Evolutionary conservation across 37 sponge, comb jelly and placozoan species (phyloP).

Genomic region (Ephydatia muelleri): DNA sequence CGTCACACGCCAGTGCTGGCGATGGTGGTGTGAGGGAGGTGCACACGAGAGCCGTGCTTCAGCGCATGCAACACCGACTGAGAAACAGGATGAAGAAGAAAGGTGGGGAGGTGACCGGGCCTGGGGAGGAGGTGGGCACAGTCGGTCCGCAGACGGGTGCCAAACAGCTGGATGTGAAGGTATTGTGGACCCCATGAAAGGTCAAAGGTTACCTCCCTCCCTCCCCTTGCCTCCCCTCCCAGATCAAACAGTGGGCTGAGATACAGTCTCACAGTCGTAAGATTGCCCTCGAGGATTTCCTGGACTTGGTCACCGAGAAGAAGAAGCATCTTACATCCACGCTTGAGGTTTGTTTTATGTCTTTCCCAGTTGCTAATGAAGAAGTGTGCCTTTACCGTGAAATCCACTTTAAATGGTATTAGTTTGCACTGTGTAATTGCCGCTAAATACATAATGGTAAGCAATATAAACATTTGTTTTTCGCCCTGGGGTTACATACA

Average conservation of each 20-base stretch:
- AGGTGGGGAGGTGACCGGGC: neutral
- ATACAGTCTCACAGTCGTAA: conserved; percentile 68
- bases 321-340: conserved; percentile 17
- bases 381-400: too few species aligned
- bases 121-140: neutral
- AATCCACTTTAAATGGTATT: too few species aligned
- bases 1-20: neutral
- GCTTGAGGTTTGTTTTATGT: conserved; percentile 30
- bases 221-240: neutral
- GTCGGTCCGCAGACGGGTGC: neutral
- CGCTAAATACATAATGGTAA: too few species aligned
- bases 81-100: conserved; percentile 53
- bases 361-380: too few species aligned
- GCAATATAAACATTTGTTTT: too few species aligned
- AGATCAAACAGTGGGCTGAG: conserved; percentile 76
- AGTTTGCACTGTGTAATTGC: too few species aligned
- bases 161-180: conserved; percentile 26
- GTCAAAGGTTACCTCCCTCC: neutral
- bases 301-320: conserved; percentile 44
- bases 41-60: conserved; percentile 31
- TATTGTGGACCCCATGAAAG: neutral
- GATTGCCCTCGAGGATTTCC: conserved; percentile 47
- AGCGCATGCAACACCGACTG: conserved; percentile 64
- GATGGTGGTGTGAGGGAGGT: neutral
- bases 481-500: too few species aligned